Evolutionary conservation across 2,797 vertebrate genomes (phyloP), one percentile per base, ranked within the genome.

Genomic region (Peromyscus melanophrys): DNA sequence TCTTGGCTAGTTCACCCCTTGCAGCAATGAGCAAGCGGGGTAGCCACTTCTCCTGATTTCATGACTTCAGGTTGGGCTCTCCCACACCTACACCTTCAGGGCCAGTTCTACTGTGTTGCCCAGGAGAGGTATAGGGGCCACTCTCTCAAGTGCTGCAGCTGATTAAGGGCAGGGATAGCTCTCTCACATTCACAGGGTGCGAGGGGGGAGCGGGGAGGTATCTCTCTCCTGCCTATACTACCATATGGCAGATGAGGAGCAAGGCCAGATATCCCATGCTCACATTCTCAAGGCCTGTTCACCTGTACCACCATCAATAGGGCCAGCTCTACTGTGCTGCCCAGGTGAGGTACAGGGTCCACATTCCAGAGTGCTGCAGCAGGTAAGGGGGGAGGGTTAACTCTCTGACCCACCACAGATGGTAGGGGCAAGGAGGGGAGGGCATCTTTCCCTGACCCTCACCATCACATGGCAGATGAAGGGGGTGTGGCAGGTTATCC

Each of bases 121-220:
- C 61, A 67, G 31, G 63, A 13, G 4, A 67, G 29, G 29, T 13
- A 31, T 11, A 65, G 4, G 29, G 4, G 29, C 12, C 29, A 31
- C 13, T 67, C 63, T 67, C 63, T 29, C 5, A 12, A 14, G 63
- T 14, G 59, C 59, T 61, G 23, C 21, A 9, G 8, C 57, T 61
- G 29, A 29, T 31, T 13, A 29, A 29, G 63, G 13, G 63, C 29
- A 67, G 29, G 63, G 29, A 34, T 12, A 61, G 63, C 29, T 17
- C 67, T n/a, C 14, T 16, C 34, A 69, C 67, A 23, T 61, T 23
- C 23, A 27, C 59, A 69, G 34, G 67, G 34, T 19, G 67, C 1
- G 1, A 69, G 17, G 3, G 67, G 34, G 4, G 34, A 29, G 6
- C 2, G 3, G 17, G 6, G 2, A 7, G 7, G 34, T 8, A 69